Conservation (phyloP, 2,888 invertebrate species). For the Nephrotoma appendiculata region DNA sequence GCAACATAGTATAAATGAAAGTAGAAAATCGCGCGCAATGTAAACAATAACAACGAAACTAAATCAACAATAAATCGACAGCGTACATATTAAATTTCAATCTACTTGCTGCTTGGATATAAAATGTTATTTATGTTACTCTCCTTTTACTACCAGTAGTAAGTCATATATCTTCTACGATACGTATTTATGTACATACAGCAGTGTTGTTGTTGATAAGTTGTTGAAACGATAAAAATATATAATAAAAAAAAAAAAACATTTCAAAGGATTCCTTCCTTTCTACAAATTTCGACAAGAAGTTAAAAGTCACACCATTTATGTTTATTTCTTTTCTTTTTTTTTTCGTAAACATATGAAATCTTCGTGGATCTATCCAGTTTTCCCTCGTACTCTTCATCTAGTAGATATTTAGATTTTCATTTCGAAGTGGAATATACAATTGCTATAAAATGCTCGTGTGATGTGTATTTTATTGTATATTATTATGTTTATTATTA, state of each 20-base stretch:
- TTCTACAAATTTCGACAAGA: background rate
- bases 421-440: background rate
- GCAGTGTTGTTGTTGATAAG: background rate
- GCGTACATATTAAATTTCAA: background rate
- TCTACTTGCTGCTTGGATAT: background rate
- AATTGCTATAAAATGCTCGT: background rate
- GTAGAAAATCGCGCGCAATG: background rate
- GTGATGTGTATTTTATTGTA: background rate
- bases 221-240: background rate
- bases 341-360: background rate
- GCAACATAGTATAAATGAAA: background rate
- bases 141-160: too few species aligned
- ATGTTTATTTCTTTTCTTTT: background rate
- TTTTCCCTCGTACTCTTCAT: background rate
- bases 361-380: background rate
- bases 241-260: background rate
- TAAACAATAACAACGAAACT: background rate
- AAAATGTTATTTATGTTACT: background rate
- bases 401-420: background rate
- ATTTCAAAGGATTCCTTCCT: background rate
- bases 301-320: background rate
- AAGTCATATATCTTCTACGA: background rate
- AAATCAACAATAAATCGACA: background rate
- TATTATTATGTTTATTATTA: background rate
- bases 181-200: background rate